Evolutionary conservation across 2,888 invertebrate species (phyloP).

Genomic region (Pheosia gnoma): DNA sequence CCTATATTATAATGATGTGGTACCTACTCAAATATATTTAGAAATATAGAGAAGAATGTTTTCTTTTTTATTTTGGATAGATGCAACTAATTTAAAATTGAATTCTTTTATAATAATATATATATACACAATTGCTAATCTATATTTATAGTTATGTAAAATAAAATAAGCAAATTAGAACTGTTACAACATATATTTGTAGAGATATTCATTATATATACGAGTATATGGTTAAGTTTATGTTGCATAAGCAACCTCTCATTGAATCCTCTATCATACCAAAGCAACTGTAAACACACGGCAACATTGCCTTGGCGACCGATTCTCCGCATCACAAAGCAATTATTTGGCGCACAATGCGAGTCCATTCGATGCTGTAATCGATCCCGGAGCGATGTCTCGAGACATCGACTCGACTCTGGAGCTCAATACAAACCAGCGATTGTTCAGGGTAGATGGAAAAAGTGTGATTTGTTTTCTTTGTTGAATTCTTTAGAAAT

Average conservation of each 20-base stretch:
- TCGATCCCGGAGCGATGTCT: slow-evolving; percentile 30
- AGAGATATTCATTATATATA: too few species aligned
- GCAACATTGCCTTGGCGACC: slow-evolving; percentile 2
- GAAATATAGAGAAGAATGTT: too few species aligned
- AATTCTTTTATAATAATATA: too few species aligned
- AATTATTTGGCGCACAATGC: slow-evolving; percentile 42
- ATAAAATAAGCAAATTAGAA: too few species aligned
- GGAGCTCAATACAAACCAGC: not conserved
- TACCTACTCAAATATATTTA: too few species aligned
- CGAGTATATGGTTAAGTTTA: not conserved
- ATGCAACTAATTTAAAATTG: too few species aligned
- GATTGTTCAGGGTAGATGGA: not conserved
- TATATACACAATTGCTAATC: too few species aligned
- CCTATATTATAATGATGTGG: too few species aligned
- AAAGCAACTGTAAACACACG: not conserved
- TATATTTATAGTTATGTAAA: too few species aligned
- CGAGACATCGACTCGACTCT: slow-evolving; percentile 25
- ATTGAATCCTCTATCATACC: not conserved
- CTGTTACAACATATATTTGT: too few species aligned
- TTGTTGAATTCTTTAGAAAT: not conserved
- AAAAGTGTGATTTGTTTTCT: slow-evolving; percentile 4
- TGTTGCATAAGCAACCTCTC: not conserved
- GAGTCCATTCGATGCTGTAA: slow-evolving; percentile 31
- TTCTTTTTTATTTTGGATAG: too few species aligned
- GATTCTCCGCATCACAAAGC: slow-evolving; percentile 27